These are phyloP conservation scores for Ctenopoma kingsleyae DNA, from an alignment of 2,797 vertebrate species.

Conservation along the genomic window DNA sequence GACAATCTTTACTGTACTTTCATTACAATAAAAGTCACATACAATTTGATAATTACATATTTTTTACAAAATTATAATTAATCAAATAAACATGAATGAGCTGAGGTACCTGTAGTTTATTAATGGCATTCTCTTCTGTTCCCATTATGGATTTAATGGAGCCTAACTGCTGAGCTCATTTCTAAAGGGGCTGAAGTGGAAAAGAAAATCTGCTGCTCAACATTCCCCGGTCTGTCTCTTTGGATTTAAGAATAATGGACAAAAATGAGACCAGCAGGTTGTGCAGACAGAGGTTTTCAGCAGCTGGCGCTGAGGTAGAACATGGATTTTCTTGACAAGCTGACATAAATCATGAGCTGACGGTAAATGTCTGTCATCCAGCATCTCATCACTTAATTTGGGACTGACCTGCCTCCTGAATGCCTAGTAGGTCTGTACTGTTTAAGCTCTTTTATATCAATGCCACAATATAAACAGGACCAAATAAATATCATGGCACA, in stretches of 20 bases:
- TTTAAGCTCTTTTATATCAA: constrained; percentile 20
- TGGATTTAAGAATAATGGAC: constrained; percentile 9
- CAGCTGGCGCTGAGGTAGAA: constrained; percentile 8
- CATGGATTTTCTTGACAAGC: constrained; percentile 27
- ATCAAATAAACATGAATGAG: no score
- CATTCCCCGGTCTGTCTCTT: constrained; percentile 25
- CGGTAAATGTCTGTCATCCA: constrained; percentile 33
- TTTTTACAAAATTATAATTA: no score
- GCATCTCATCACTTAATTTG: constrained; percentile 28
- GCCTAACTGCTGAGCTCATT: constrained; percentile 19
- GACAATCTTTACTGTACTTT: no score
- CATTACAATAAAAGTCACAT: no score
- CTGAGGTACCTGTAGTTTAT: constrained; percentile 7
- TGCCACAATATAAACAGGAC: not conserved
- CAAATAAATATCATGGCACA: not conserved
- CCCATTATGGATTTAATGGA: constrained; percentile 44
- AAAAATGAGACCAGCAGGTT: constrained; percentile 29
- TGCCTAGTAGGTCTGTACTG: constrained; percentile 16
- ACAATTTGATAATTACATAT: no score
- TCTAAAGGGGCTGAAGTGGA: constrained; percentile 35
- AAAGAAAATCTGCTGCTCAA: constrained; percentile 41
- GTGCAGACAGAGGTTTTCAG: constrained; percentile 3
- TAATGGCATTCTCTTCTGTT: constrained; percentile 24
- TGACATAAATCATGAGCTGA: constrained; percentile 43
- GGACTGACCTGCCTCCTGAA: constrained; percentile 24